Evolutionary conservation across 2,888 invertebrate species (phyloP).

Genomic region (Athalia rosae): DNA sequence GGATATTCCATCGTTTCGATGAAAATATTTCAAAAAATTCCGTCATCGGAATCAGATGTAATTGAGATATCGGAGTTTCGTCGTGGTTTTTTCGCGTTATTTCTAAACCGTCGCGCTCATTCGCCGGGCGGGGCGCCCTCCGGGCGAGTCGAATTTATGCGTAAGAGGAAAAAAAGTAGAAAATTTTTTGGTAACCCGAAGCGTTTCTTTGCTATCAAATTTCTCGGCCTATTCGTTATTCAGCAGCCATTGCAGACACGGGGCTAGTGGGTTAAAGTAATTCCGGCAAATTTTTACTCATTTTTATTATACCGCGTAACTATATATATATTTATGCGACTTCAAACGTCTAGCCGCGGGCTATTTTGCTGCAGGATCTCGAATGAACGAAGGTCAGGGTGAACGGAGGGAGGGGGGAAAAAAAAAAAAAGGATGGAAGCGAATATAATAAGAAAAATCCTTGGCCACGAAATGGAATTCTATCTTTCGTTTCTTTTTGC

Average conservation of each 20-base stretch:
- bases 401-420: too few relatives aligned
- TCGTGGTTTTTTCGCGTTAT: too few relatives aligned
- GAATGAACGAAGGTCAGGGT: background rate
- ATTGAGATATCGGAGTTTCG: too few relatives aligned
- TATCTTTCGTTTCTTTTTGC: background rate
- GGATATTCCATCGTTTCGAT: too few relatives aligned
- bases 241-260: background rate
- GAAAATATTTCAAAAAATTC: too few relatives aligned
- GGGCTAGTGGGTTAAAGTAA: background rate
- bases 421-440: background rate
- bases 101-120: too few relatives aligned
- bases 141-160: too few relatives aligned
- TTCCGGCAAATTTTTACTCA: constrained; percentile 5
- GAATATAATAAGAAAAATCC: background rate
- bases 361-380: background rate
- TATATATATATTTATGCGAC: constrained; percentile 4
- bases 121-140: too few relatives aligned
- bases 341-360: constrained; percentile 10
- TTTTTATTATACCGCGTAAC: background rate
- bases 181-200: background rate
- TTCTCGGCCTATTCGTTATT: constrained; percentile 1
- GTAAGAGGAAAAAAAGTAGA: background rate
- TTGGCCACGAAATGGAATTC: constrained; percentile 13
- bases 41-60: too few relatives aligned
- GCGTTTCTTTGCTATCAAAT: background rate